These are phyloP conservation scores for Rhinolophus ferrumequinum DNA, from an alignment of 2,113 vertebrate species.

Conservation along the genomic window DNA sequence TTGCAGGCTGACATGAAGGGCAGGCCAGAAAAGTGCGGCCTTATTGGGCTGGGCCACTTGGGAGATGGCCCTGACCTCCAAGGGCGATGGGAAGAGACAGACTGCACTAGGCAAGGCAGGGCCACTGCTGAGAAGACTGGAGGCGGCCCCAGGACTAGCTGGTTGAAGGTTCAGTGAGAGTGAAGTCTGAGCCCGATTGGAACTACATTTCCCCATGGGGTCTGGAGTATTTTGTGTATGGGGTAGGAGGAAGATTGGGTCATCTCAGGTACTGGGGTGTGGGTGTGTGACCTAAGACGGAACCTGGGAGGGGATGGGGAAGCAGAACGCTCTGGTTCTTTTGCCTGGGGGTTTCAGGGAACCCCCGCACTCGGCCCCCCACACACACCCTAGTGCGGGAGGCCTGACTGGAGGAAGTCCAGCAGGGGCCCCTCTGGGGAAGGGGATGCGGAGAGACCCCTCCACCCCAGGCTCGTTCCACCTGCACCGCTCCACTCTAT, in stretches of 20 bases:
- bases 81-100: background rate
- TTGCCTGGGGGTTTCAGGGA: background rate
- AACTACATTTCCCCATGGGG: background rate
- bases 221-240: background rate
- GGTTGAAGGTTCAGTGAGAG: background rate
- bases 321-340: background rate
- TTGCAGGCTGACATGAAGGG: background rate
- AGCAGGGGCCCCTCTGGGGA: background rate
- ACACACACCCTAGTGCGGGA: background rate
- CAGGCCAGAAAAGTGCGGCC: background rate
- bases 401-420: background rate
- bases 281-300: background rate
- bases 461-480: background rate
- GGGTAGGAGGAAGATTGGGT: background rate
- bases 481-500: background rate
- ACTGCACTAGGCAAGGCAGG: too few relatives aligned
- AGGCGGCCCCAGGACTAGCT: background rate
- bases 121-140: background rate
- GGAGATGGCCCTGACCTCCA: background rate
- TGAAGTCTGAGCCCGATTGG: background rate
- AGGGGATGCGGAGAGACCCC: background rate
- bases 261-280: background rate
- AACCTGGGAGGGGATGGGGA: too few relatives aligned
- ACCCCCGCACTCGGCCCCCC: background rate
- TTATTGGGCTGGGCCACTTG: background rate